phyloP scores from a whole-genome alignment of 2,888 invertebrate species.

The Julus scandinavius region DNA sequence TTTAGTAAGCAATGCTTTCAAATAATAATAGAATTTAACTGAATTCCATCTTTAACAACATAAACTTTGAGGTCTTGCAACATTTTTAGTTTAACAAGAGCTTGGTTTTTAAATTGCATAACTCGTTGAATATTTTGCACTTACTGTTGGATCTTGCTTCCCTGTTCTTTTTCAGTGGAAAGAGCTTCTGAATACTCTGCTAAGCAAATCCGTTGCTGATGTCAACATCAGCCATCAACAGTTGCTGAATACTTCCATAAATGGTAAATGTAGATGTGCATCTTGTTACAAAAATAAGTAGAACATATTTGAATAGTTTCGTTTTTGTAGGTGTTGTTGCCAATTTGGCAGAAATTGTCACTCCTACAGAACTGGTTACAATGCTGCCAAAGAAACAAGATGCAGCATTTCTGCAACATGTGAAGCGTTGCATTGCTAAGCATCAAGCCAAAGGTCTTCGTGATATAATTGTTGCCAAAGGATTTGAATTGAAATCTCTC shows the following conservation, averaged over 20 bases:
- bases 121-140: too few species aligned
- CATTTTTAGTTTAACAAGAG: too few species aligned
- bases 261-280: neutral
- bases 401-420: slow-evolving; percentile 37
- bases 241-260: neutral
- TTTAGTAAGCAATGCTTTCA: neutral
- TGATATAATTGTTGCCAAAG: slow-evolving; percentile 56
- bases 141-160: too few species aligned
- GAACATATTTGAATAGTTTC: neutral
- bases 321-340: slow-evolving; percentile 51
- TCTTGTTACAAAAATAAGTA: neutral
- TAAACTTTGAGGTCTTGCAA: too few species aligned
- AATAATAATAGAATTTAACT: neutral
- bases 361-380: slow-evolving; percentile 45
- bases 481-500: slow-evolving; percentile 55
- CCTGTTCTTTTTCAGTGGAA: slow-evolving; percentile 27
- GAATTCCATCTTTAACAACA: too few species aligned
- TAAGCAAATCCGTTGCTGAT: slow-evolving; percentile 36
- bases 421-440: slow-evolving; percentile 56
- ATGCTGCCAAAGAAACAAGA: slow-evolving; percentile 37
- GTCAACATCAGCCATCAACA: neutral
- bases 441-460: slow-evolving; percentile 55
- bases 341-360: slow-evolving; percentile 51
- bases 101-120: too few species aligned
- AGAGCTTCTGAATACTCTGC: neutral